Percentiles rank a stretch among this genome's conserved stretches.
phyloP scores from a whole-genome alignment of 1,140 invertebrate species.

The Sinella curviseta region DNA sequence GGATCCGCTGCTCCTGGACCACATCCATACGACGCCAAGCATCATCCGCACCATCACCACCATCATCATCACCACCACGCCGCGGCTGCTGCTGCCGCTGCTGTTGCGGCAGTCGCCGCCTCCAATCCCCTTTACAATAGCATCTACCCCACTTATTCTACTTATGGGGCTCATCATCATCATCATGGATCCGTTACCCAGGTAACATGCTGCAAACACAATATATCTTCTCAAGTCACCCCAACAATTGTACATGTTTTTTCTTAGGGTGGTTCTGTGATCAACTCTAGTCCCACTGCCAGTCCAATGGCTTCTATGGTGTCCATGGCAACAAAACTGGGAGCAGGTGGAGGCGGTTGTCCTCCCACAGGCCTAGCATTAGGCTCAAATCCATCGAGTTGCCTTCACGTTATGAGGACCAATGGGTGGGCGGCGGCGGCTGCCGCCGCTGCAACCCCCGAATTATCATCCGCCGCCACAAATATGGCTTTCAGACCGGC shows the following conservation, averaged over 20 bases:
- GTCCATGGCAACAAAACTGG: constrained; percentile 48
- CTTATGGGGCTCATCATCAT: constrained; percentile 43
- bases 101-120: constrained; percentile 31
- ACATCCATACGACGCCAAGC: constrained; percentile 52
- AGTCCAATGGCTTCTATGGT: constrained; percentile 49
- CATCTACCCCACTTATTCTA: constrained; percentile 50
- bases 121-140: constrained; percentile 45
- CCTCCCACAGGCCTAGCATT: constrained; percentile 9
- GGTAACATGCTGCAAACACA: constrained; percentile 60
- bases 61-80: constrained; percentile 50
- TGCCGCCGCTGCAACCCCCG: not conserved
- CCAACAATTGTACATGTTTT: not conserved
- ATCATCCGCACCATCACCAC: constrained; percentile 52
- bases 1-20: constrained; percentile 29
- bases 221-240: constrained; percentile 56
- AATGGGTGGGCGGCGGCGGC: constrained; percentile 41
- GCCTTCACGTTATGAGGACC: constrained; percentile 46
- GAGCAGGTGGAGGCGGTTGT: constrained; percentile 13
- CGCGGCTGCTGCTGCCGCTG: constrained; percentile 48
- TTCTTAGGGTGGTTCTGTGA: constrained; percentile 33
- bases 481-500: constrained; percentile 44
- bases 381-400: constrained; percentile 38
- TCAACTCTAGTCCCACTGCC: constrained; percentile 34
- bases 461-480: constrained; percentile 18
- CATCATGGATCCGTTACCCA: constrained; percentile 56